A percentile compares a stretch with the other conserved stretches of the same genome.
Conservation (phyloP, 2,113 vertebrate species). For the Muntiacus muntjak region DNA sequence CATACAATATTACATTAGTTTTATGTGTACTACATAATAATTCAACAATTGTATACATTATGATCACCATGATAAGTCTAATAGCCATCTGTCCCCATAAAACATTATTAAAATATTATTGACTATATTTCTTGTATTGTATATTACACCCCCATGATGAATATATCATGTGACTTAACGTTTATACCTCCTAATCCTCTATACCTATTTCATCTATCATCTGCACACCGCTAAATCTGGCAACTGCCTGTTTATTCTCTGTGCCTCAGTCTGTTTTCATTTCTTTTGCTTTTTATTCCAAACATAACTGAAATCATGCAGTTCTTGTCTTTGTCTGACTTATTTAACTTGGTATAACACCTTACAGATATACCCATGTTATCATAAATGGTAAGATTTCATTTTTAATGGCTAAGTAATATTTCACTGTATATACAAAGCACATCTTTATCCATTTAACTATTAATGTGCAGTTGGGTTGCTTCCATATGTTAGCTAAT, state of each 20-base stretch:
- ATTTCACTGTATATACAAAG: not conserved
- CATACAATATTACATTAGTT: not conserved
- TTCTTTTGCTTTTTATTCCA: not conserved
- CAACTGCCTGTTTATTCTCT: not conserved
- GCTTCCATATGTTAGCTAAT: not conserved
- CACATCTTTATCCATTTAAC: not conserved
- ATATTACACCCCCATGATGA: not conserved
- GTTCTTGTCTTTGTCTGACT: not conserved
- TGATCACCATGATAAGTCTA: not conserved
- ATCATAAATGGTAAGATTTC: not conserved
- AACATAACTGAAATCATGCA: not conserved
- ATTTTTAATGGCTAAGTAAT: not conserved
- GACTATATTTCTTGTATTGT: not conserved
- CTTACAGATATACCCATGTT: not conserved
- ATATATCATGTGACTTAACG: not conserved
- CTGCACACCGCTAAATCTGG: rapidly evolving
- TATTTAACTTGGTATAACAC: not conserved
- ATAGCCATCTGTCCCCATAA: not conserved
- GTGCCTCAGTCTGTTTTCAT: not conserved
- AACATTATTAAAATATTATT: not conserved
- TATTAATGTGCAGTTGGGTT: not conserved
- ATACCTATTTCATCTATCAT: too few species aligned
- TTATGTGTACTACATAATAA: not conserved
- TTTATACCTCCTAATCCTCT: not conserved
- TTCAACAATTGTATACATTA: not conserved